A percentile compares a stretch with the other conserved stretches of the same genome.
phyloP scores from a whole-genome alignment of 2,113 vertebrate genomes.

The Hyperopisus bebe region DNA sequence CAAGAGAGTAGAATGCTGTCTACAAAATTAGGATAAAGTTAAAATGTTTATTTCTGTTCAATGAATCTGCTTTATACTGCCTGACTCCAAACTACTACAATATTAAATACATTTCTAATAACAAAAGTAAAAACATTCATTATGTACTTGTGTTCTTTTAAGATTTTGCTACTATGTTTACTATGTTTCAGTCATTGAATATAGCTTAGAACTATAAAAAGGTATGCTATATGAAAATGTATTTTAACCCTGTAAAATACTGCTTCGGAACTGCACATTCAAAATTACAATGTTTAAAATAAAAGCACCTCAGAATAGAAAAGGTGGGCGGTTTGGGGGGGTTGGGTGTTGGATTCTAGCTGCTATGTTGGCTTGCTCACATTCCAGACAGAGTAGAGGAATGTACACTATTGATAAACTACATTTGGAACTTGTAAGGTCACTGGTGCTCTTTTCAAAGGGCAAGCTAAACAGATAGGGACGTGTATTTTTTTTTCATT shows the following conservation, averaged over 20 bases:
- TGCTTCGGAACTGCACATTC: background rate
- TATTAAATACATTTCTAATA: constrained; percentile 63
- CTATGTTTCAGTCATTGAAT: constrained; percentile 38
- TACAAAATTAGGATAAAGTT: background rate
- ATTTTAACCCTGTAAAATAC: background rate
- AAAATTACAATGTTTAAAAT: background rate
- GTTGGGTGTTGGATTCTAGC: background rate
- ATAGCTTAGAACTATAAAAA: constrained; percentile 40
- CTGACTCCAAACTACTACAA: constrained; percentile 43
- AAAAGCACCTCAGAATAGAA: background rate
- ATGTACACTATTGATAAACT: background rate
- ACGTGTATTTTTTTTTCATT: constrained; percentile 40
- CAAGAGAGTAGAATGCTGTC: background rate
- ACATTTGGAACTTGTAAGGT: background rate
- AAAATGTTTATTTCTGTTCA: background rate
- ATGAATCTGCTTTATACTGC: background rate
- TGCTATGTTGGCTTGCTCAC: background rate
- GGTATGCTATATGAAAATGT: background rate
- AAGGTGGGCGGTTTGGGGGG: background rate
- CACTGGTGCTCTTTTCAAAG: constrained; percentile 19
- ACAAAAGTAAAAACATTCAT: constrained; percentile 61
- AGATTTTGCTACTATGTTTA: constrained; percentile 51
- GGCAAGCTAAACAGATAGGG: constrained; percentile 28
- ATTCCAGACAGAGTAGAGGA: background rate
- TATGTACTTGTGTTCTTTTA: constrained; percentile 58